These are phyloP conservation scores for Cephalopachus bancanus DNA, from an alignment of 2,797 vertebrate genomes.

Conservation along the genomic window DNA sequence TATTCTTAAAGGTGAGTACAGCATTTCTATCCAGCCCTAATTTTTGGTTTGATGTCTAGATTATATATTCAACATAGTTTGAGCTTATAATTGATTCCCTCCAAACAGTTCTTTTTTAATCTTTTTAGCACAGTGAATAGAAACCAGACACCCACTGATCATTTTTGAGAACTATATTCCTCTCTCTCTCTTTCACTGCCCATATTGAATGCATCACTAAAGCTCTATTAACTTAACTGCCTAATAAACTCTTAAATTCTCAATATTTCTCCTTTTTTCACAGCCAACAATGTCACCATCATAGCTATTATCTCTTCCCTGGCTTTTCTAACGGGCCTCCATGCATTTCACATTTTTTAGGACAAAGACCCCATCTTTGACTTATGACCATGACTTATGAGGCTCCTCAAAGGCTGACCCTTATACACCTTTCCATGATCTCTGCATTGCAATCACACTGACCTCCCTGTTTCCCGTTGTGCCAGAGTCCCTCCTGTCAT, in stretches of 20 bases:
- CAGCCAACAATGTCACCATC: neutral
- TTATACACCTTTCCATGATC: neutral
- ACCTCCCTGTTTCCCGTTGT: neutral
- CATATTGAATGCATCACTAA: neutral
- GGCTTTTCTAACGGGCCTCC: neutral
- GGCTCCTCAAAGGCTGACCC: neutral
- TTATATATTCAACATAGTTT: neutral
- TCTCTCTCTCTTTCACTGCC: neutral
- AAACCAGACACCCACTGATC: neutral
- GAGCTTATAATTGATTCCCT: neutral
- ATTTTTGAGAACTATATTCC: neutral
- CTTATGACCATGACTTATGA: neutral
- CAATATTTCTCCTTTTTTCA: neutral
- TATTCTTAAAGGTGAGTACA: neutral
- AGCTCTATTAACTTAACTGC: neutral
- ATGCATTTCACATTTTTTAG: neutral
- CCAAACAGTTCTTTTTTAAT: neutral
- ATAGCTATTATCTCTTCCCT: neutral
- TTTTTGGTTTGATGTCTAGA: neutral
- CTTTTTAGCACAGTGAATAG: neutral
- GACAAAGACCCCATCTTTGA: neutral
- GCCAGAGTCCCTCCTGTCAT: neutral
- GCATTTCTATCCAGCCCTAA: neutral
- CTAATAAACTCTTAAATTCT: neutral
- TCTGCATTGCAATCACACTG: neutral